Evolutionary conservation across 2,113 vertebrate species (phyloP).

Genomic region (Dicerorhinus sumatrensis): DNA sequence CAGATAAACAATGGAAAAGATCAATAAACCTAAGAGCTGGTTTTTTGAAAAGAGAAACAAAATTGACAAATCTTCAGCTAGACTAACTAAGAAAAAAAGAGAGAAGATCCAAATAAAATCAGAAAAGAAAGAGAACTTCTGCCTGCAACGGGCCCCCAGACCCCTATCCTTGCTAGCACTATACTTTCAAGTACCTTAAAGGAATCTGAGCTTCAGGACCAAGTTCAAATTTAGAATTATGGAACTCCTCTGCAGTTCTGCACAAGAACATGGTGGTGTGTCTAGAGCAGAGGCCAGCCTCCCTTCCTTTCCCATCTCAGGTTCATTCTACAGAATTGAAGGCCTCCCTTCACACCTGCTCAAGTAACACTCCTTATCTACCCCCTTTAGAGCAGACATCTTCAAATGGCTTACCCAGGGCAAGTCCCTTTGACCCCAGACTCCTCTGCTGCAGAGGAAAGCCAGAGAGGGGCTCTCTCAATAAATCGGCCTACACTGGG

Average conservation of each 20-base stretch:
- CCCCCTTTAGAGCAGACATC: background rate
- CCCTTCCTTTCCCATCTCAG: background rate
- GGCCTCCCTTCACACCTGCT: background rate
- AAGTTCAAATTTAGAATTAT: background rate
- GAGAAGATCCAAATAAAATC: background rate
- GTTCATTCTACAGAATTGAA: background rate
- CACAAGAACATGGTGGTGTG: background rate
- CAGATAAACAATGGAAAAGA: background rate
- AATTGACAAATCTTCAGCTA: background rate
- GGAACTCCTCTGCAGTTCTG: background rate
- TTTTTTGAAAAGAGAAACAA: background rate
- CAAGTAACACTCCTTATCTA: background rate
- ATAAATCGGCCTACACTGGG: background rate
- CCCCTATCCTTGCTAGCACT: too few species aligned
- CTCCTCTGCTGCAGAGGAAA: background rate
- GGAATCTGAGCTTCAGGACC: background rate
- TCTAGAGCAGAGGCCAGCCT: background rate
- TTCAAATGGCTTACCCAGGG: background rate
- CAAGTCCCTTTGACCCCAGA: background rate
- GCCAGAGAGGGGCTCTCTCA: rapidly evolving
- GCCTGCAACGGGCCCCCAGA: background rate
- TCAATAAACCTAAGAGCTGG: background rate
- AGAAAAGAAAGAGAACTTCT: background rate
- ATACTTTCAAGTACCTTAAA: background rate
- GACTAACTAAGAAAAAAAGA: background rate